Percentiles rank a stretch among this genome's conserved stretches.
phyloP scores from a whole-genome alignment of 2,797 vertebrate genomes.

The Spondyliosoma cantharus region DNA sequence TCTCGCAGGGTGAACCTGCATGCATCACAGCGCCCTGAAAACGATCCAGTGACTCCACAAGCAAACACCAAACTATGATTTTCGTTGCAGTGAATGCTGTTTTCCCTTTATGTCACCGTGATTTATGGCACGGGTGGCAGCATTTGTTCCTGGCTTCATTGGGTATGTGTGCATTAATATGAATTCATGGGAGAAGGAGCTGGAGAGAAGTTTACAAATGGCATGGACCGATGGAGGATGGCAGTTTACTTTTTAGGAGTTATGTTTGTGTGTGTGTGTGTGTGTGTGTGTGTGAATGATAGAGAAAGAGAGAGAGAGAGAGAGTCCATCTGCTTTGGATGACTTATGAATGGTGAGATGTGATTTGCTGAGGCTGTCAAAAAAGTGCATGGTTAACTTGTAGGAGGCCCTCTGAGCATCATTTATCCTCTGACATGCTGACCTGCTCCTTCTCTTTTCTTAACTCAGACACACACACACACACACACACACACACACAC shows the following conservation, averaged over 20 bases:
- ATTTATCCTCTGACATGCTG: slow-evolving; percentile 65
- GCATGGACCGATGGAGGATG: slow-evolving; percentile 7
- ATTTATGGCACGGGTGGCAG: slow-evolving; percentile 69
- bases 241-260: slow-evolving; percentile 18
- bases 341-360: slow-evolving; percentile 56
- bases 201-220: slow-evolving; percentile 45
- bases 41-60: slow-evolving; percentile 38
- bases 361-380: slow-evolving; percentile 61
- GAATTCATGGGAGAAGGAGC: slow-evolving; percentile 52
- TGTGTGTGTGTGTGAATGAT: neutral
- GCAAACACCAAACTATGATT: slow-evolving; percentile 51
- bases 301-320: slow-evolving; percentile 17
- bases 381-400: slow-evolving; percentile 56
- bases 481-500: neutral
- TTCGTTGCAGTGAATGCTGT: slow-evolving; percentile 38
- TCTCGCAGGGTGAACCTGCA: slow-evolving; percentile 19
- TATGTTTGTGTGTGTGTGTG: slow-evolving; percentile 2
- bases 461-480: slow-evolving; percentile 12
- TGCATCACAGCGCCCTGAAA: slow-evolving; percentile 40
- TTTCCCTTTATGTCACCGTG: slow-evolving; percentile 58
- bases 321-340: slow-evolving; percentile 42
- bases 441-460: slow-evolving; percentile 33
- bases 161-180: slow-evolving; percentile 54
- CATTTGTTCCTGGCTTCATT: slow-evolving; percentile 67
- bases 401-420: slow-evolving; percentile 48